These are phyloP conservation scores for Mesorhabditis belari DNA, from an alignment of 2,888 invertebrate genomes.

Conservation along the genomic window DNA sequence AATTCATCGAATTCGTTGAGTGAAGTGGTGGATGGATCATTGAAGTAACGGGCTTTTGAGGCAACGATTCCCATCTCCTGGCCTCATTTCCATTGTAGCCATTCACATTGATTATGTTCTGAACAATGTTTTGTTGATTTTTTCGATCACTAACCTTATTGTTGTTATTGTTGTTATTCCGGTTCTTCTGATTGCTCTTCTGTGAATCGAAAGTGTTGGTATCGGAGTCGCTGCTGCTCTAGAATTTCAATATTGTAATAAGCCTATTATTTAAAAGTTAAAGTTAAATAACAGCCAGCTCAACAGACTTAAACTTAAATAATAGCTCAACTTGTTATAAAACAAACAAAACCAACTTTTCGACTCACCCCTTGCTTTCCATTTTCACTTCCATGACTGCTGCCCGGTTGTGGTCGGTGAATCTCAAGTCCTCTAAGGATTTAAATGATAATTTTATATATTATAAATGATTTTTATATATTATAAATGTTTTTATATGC, in stretches of 20 bases:
- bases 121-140: no score
- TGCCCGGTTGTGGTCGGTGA: not conserved
- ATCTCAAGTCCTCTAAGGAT: not conserved
- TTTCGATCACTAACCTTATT: no score
- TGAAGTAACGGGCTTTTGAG: not conserved
- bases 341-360: conserved; percentile 61
- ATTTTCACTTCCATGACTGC: conserved; percentile 54
- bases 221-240: conserved; percentile 35
- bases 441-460: no score
- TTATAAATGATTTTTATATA: no score
- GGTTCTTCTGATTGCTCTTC: conserved; percentile 18
- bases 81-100: no score
- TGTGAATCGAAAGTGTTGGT: conserved; percentile 34
- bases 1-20: not conserved
- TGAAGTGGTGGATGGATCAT: not conserved
- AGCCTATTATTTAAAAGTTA: not conserved
- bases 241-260: not conserved
- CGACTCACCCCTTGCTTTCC: conserved; percentile 69
- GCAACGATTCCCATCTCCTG: not conserved
- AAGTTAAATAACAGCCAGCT: no score
- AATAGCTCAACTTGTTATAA: no score
- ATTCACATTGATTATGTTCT: no score
- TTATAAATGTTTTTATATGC: no score
- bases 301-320: no score
- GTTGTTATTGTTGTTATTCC: not conserved